Conservation (phyloP, 2,888 invertebrate genomes). For the Synanthedon vespiformis region DNA sequence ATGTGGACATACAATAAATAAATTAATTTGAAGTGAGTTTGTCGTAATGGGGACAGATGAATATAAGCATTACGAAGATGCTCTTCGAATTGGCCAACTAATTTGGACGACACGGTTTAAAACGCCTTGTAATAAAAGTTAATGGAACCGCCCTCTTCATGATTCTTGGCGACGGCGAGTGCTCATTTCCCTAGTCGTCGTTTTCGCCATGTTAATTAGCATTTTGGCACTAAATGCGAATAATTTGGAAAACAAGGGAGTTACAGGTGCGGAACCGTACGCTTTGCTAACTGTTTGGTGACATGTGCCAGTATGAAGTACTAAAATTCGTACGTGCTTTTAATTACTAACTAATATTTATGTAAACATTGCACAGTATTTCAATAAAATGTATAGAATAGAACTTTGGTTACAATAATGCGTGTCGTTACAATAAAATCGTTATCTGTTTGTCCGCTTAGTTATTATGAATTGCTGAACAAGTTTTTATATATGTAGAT, state of each 20-base stretch:
- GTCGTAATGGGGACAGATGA: conserved; percentile 36
- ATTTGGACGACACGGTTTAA: conserved; percentile 64
- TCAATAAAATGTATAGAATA: too few relatives aligned
- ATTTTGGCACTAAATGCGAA: conserved; percentile 62
- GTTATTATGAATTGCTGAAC: too few relatives aligned
- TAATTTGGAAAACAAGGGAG: conserved; percentile 43
- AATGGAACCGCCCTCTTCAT: conserved; percentile 59
- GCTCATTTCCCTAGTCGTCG: conserved; percentile 53
- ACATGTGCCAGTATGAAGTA: conserved; percentile 1
- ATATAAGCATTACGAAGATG: conserved; percentile 35
- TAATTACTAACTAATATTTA: too few relatives aligned
- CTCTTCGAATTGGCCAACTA: conserved; percentile 60
- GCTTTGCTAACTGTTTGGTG: conserved; percentile 6
- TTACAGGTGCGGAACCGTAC: conserved; percentile 9
- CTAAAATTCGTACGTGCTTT: background rate
- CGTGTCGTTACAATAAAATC: too few relatives aligned
- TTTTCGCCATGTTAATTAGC: conserved; percentile 61
- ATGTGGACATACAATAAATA: conserved; percentile 23
- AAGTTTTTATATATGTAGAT: too few relatives aligned
- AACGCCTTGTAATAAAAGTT: conserved; percentile 66
- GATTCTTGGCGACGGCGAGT: conserved; percentile 55
- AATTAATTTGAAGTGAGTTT: conserved; percentile 43
- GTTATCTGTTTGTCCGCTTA: too few relatives aligned
- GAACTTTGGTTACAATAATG: too few relatives aligned
- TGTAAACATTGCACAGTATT: too few relatives aligned